These are phyloP conservation scores for Drosophila seguyi DNA, from an alignment of 1,140 invertebrate species.

Conservation along the genomic window DNA sequence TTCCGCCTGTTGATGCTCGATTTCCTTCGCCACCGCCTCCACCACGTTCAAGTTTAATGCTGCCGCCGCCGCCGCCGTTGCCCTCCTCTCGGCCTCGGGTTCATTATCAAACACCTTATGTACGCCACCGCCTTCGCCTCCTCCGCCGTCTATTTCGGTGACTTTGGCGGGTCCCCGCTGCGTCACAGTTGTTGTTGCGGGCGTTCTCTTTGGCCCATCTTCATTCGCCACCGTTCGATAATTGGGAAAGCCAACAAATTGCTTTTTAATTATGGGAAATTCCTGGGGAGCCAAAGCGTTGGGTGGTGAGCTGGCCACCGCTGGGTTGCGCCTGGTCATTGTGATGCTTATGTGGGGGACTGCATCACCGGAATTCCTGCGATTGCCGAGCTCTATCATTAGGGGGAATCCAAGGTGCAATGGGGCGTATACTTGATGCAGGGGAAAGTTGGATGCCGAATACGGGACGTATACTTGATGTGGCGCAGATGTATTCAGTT, in stretches of 20 bases:
- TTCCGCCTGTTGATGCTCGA: slow-evolving; percentile 82
- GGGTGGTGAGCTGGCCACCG: slow-evolving; percentile 13
- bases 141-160: slow-evolving; percentile 58
- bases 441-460: slow-evolving; percentile 1
- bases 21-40: slow-evolving; percentile 76
- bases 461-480: slow-evolving; percentile 26
- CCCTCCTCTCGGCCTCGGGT: slow-evolving; percentile 55
- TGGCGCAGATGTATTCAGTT: background rate
- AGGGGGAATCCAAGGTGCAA: slow-evolving; percentile 18
- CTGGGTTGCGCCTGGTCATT: slow-evolving; percentile 33
- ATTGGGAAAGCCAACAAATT: slow-evolving; percentile 72
- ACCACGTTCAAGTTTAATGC: slow-evolving; percentile 77
- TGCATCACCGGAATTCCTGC: slow-evolving; percentile 17
- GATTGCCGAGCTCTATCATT: slow-evolving; percentile 11
- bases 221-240: slow-evolving; percentile 44
- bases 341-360: slow-evolving; percentile 29
- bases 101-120: slow-evolving; percentile 74
- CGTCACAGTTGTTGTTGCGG: slow-evolving; percentile 66
- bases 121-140: slow-evolving; percentile 21
- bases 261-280: slow-evolving; percentile 81
- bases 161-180: slow-evolving; percentile 50
- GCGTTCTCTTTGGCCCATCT: slow-evolving; percentile 18
- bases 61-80: background rate
- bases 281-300: slow-evolving; percentile 16
- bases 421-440: slow-evolving; percentile 30